Percentiles rank a stretch among this genome's conserved stretches.
Evolutionary conservation across 2,888 invertebrate species (phyloP).

Genomic region (Sinohyriopsis cumingii): DNA sequence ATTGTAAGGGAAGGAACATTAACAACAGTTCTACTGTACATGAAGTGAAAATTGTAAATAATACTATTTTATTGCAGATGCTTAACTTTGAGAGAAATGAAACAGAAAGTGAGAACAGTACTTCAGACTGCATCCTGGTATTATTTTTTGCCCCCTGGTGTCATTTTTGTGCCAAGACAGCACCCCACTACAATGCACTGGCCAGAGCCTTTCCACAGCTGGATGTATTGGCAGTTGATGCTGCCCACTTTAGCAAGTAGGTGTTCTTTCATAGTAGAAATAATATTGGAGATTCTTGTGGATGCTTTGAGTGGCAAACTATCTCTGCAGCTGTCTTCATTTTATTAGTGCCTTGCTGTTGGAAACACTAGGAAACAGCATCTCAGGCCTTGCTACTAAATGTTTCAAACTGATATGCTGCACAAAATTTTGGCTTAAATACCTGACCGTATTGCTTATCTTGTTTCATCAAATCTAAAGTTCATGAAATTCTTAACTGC

Average conservation of each 20-base stretch:
- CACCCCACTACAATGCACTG: conserved; percentile 91
- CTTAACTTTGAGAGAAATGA: conserved; percentile 76
- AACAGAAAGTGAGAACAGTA: conserved; percentile 66
- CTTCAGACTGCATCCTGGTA: conserved; percentile 78
- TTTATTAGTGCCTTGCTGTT: too few relatives aligned
- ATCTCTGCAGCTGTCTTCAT: too few relatives aligned
- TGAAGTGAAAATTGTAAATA: conserved; percentile 79
- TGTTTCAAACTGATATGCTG: too few relatives aligned
- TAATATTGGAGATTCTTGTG: neutral
- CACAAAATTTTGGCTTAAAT: too few relatives aligned
- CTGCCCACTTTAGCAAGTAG: conserved; percentile 81
- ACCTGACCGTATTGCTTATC: too few relatives aligned
- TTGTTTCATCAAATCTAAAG: too few relatives aligned
- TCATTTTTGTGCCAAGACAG: conserved; percentile 90
- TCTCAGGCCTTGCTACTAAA: too few relatives aligned
- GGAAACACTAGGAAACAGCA: too few relatives aligned
- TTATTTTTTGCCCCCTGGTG: conserved; percentile 93
- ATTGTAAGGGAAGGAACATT: conserved; percentile 58
- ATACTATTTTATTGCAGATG: conserved; percentile 80
- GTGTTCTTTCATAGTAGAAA: conserved; percentile 24
- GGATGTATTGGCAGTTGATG: conserved; percentile 90
- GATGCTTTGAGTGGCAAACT: neutral
- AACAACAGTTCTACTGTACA: conserved; percentile 51
- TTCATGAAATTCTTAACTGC: too few relatives aligned
- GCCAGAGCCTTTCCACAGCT: conserved; percentile 89